These are phyloP conservation scores for Oreohelix idahoensis DNA, from an alignment of 1,140 invertebrate genomes.

Conservation along the genomic window DNA sequence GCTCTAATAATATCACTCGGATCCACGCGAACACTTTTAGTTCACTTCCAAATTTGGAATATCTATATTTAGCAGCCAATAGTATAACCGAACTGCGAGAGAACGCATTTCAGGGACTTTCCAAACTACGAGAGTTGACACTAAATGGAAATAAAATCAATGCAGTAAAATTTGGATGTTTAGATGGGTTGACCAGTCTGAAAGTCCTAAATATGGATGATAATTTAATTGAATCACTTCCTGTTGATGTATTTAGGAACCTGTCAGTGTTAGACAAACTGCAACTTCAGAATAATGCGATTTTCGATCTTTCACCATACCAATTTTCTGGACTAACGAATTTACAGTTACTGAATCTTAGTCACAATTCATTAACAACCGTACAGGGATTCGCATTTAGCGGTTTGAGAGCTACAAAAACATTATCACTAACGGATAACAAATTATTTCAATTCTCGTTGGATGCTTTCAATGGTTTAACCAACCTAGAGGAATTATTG, in stretches of 20 bases:
- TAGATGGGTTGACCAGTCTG: constrained; percentile 39
- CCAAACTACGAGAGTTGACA: constrained; percentile 40
- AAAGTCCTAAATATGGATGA: constrained; percentile 43
- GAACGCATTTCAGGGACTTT: constrained; percentile 34
- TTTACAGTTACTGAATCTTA: constrained; percentile 46
- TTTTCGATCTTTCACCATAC: constrained; percentile 24
- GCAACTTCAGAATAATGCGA: constrained; percentile 45
- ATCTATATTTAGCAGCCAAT: constrained; percentile 48
- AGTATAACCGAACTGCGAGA: constrained; percentile 27
- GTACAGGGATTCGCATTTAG: constrained; percentile 39
- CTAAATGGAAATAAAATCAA: constrained; percentile 41
- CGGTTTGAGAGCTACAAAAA: constrained; percentile 31
- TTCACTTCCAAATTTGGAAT: constrained; percentile 42
- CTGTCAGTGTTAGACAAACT: constrained; percentile 40
- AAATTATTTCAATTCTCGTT: constrained; percentile 38
- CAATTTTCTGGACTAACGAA: constrained; percentile 35
- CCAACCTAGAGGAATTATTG: constrained; percentile 38
- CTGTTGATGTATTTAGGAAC: constrained; percentile 40
- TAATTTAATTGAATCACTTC: constrained; percentile 42
- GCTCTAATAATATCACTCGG: constrained; percentile 42
- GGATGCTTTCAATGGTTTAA: constrained; percentile 42
- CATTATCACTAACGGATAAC: constrained; percentile 40
- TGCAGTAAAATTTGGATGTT: constrained; percentile 22
- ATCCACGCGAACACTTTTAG: constrained; percentile 31
- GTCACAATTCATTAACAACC: constrained; percentile 41